Conservation (phyloP, 2,888 invertebrate species). For the Metalampra italica region DNA sequence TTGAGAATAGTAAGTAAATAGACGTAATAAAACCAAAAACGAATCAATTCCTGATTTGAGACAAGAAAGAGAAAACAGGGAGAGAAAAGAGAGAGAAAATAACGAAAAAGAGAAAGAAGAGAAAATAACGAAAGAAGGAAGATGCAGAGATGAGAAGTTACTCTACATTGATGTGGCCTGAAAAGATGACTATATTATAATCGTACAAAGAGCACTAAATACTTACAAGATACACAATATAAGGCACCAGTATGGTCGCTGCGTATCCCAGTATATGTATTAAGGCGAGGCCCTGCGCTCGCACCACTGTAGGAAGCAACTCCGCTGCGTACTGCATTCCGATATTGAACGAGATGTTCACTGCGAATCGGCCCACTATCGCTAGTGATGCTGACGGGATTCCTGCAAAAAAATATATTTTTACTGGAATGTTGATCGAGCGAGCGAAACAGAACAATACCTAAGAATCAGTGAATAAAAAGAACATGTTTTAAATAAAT, state of each 20-base stretch:
- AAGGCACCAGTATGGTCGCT: conserved; percentile 88
- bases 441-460: too few species aligned
- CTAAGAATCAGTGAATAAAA: too few species aligned
- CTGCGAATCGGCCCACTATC: conserved; percentile 88
- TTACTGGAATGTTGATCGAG: too few species aligned
- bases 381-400: conserved; percentile 86
- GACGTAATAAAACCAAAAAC: conserved; percentile 95
- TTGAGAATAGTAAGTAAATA: too few species aligned
- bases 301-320: conserved; percentile 89
- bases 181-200: conserved; percentile 92
- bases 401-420: conserved; percentile 58
- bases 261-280: conserved; percentile 92
- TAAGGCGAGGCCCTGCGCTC: conserved; percentile 90
- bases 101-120: conserved; percentile 89
- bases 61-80: conserved; percentile 90
- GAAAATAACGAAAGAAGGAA: conserved; percentile 86
- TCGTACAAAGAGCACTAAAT: too few species aligned
- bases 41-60: conserved; percentile 88
- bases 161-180: conserved; percentile 87
- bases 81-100: conserved; percentile 88
- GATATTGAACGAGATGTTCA: conserved; percentile 93
- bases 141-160: conserved; percentile 91
- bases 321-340: conserved; percentile 94
- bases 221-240: conserved; percentile 89
- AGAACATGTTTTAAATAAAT: too few species aligned